These are phyloP conservation scores for Telenomus remus DNA, from an alignment of 1,140 invertebrate genomes.

Conservation along the genomic window DNA sequence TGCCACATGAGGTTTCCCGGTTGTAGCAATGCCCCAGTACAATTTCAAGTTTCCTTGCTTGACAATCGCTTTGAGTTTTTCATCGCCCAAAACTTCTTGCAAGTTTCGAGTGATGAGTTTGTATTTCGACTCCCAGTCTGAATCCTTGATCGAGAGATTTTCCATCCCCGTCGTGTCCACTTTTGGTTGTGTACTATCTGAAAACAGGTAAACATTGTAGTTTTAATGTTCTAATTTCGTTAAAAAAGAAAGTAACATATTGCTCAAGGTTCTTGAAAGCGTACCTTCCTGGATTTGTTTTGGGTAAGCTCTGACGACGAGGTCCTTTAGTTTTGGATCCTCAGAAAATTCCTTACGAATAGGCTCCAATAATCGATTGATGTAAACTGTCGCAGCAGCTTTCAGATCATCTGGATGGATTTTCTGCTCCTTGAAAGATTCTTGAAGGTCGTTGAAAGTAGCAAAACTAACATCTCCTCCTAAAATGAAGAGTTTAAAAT, in stretches of 20 bases:
- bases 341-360: slow-evolving; percentile 90
- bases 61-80: slow-evolving; percentile 89
- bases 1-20: slow-evolving; percentile 97
- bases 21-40: slow-evolving; percentile 99
- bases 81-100: slow-evolving; percentile 96
- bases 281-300: slow-evolving; percentile 78
- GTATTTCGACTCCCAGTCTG: slow-evolving; percentile 82
- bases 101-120: slow-evolving; percentile 87
- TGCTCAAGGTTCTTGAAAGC: background rate
- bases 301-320: slow-evolving; percentile 88
- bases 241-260: too few species aligned
- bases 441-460: slow-evolving; percentile 86
- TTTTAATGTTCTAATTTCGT: too few species aligned
- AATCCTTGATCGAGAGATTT: slow-evolving; percentile 55
- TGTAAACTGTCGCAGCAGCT: slow-evolving; percentile 85
- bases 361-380: slow-evolving; percentile 92
- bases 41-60: slow-evolving; percentile 92
- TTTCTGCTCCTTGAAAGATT: slow-evolving; percentile 84
- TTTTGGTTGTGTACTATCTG: background rate
- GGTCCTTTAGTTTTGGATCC: slow-evolving; percentile 84
- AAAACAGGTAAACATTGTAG: too few species aligned
- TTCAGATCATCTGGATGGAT: slow-evolving; percentile 97
- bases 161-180: background rate
- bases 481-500: slow-evolving; percentile 46
- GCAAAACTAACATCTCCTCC: slow-evolving; percentile 86